Evolutionary conservation across 2,113 vertebrate species (phyloP), one percentile per base, ranked within the genome.

Genomic region (Hippocampus mohnikei): DNA sequence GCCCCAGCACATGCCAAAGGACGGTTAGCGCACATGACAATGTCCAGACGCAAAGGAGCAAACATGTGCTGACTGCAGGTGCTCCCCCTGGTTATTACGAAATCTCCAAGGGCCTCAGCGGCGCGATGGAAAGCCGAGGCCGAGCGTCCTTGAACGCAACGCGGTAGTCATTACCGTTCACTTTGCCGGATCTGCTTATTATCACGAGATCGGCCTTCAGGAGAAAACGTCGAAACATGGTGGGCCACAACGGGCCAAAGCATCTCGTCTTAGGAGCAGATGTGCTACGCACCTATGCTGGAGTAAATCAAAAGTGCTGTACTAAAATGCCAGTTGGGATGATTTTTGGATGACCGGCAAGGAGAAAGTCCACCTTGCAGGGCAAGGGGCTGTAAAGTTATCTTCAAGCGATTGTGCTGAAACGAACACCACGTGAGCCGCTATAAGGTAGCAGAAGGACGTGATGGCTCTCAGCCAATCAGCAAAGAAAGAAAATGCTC

Each of bases 11-110:
- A 15, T 46, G 18, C 13, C 13, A 27, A 25, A 10, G 7, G 41
- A 25, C 16, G 23, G 23, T 15, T 25, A 3, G 63, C 25, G 21
- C 27, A 41, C 40, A 58, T 66, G 74, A 87, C 78, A 76, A 23
- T 76, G 21, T 77, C 79, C 88, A 85, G 78, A 81, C 70, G 56
- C 75, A 74, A 71, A 73, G 40, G 15, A 55, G 29, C 2, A 59
- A 63, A 80, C 85, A 84, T 84, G 82, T 84, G 85, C 82, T 67
- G 79, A 20, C 84, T 76, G 77, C 88, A 90, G 88, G 85, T 89
- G 89, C 85, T 89, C 85, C 20, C 85, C 20, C 71, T 41, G 69
- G 2, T 73, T 80, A 72, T 78, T 77, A 78, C 59, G 59, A 84
- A 88, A 81, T 79, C 81, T 77, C 73, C 75, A 65, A 71, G 70